Evolutionary conservation across 2,113 vertebrate species (phyloP), one percentile per base, ranked within the genome.

Genomic region (Sinosuthora webbiana): DNA sequence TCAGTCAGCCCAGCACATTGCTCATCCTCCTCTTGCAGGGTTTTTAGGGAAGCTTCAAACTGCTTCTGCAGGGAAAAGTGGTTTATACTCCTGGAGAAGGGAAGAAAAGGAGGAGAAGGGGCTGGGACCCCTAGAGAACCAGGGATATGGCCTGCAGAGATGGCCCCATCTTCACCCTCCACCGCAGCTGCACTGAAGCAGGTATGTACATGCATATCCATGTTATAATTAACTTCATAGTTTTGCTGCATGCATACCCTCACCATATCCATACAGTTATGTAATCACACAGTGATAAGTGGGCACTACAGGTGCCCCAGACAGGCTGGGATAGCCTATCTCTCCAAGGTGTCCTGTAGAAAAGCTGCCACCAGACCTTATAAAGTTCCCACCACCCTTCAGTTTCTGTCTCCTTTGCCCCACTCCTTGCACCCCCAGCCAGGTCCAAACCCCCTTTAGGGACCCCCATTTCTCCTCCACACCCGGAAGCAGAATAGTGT

Each of bases 1-100:
- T 23, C 18, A 1, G 10, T 47, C 59, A 35, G 75, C 13, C 44
- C 25, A 22, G 30, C 10, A 5, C 0, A 0, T 18, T 0, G 0
- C 16, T 70, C 0, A 0, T 41, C 15, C 25, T 75, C 67, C 47
- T 84, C 67, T 33, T 47, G 39, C 23, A 57, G 13, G 42, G 25
- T 3, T 59, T 64, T 69, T 18, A 56, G 15, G 44, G 63, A 47
- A 57, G 30, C 22, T 76, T 59, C 16, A 8, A 42, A 47, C 39
- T 2, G n/a, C 22, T 76, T 68, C 56, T 59, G 25, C 11, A 12
- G 16, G 9, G 24, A 45, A 63, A 80, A 35, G 10, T 20, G 12
- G 8, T 5, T 74, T 74, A 33, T 28, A 28, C 33, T 50, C 20
- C 28, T 31, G 9, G 6, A 63, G 7, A 27, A 24, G 9, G 13